phyloP scores from a whole-genome alignment of 2,113 vertebrate species.

The Vulpes ferrilata region DNA sequence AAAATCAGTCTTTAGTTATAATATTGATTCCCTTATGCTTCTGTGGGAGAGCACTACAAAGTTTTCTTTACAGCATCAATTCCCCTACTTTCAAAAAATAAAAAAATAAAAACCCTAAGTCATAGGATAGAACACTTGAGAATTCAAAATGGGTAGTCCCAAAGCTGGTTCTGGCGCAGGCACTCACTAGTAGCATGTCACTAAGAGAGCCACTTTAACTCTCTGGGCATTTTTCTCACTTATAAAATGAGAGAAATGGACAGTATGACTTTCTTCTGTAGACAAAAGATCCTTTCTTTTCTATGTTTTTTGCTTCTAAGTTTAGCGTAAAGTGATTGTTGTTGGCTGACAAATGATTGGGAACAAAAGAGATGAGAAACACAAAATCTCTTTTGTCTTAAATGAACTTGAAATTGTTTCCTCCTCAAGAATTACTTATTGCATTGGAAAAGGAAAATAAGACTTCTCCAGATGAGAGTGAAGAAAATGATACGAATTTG shows the following conservation, averaged over 20 bases:
- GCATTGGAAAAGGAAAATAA: neutral
- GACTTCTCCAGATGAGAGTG: neutral
- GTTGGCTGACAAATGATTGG: neutral
- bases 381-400: neutral
- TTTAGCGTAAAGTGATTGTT: neutral
- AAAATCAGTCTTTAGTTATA: neutral
- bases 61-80: neutral
- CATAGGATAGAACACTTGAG: neutral
- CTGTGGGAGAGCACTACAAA: neutral
- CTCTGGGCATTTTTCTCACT: neutral
- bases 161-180: no score
- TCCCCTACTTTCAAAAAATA: neutral
- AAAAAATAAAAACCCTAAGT: neutral
- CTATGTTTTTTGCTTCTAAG: neutral
- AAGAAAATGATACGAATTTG: slow-evolving; percentile 17
- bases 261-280: neutral
- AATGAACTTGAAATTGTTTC: neutral
- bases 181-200: neutral
- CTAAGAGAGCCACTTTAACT: neutral
- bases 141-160: neutral
- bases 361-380: neutral
- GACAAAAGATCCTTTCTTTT: neutral
- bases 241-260: neutral
- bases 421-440: neutral
- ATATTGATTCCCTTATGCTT: neutral